A percentile compares a stretch with the other conserved stretches of the same genome.
Conservation (phyloP, 2,113 vertebrate species). For the Saimiri boliviensis region DNA sequence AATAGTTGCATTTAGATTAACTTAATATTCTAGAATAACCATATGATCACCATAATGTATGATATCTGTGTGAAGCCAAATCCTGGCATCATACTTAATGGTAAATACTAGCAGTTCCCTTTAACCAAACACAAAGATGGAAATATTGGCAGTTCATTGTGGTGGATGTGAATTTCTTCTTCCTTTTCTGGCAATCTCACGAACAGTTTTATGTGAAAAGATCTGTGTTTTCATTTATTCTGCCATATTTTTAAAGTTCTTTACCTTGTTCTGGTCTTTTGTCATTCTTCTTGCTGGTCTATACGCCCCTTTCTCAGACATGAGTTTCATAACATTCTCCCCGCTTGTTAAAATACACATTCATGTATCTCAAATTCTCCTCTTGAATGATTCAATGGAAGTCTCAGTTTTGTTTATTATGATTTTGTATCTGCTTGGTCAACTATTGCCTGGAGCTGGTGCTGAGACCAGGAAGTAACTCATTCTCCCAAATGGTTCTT, state of each 20-base stretch:
- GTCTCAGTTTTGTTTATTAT: background rate
- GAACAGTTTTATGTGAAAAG: background rate
- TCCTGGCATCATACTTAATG: background rate
- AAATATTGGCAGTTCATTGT: background rate
- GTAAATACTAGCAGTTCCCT: background rate
- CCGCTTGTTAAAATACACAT: constrained; percentile 28
- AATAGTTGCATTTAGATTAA: background rate
- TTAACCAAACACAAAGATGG: background rate
- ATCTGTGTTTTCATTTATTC: background rate
- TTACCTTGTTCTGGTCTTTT: background rate
- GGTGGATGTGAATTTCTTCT: background rate
- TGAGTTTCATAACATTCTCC: background rate
- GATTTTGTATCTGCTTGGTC: constrained; percentile 59
- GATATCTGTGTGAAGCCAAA: background rate
- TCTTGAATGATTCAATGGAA: background rate
- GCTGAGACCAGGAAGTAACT: constrained; percentile 50
- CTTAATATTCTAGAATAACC: background rate
- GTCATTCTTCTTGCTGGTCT: background rate
- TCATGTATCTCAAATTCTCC: background rate
- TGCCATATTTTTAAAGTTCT: background rate
- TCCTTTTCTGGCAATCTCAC: background rate
- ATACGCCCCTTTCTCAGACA: background rate
- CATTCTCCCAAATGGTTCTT: constrained; percentile 49
- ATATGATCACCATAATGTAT: background rate
- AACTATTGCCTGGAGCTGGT: constrained; percentile 22